Base-by-base conservation (phyloP, 2,888 invertebrate species). In the Dryococelus australis region DNA sequence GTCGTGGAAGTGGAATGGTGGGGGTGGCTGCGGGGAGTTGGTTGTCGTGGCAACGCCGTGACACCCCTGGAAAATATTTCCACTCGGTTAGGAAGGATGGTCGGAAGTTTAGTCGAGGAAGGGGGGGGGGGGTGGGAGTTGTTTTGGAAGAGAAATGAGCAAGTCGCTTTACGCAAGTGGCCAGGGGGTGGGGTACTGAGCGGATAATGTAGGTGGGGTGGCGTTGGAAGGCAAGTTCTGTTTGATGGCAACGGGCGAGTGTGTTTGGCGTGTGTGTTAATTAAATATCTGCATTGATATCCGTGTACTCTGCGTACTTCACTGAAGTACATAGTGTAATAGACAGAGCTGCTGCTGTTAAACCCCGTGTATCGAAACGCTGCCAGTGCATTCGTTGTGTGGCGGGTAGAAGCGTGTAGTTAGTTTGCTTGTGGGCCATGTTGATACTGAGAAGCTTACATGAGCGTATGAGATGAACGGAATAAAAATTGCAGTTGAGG, bases 41-140 rank as follows among this genome's bases (percentile, higher is more conserved):
- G 65, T 65, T 65, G 65, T 65, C 65, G 65, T 65, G 65, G 65
- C 65, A 65, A 65, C 65, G 65, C 65, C 65, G 65, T 65, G 65
- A 65, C 65, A 65, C 65, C 65, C 65, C 65, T 65, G 65, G 65
- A 65, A 65, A 65, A 65, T n/a, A 65, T 65, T 65, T 65, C 65
- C 65, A n/a, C 53, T 85, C 47, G 53, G 53, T 4, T 47, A 43
- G 85, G 43, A 53, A 53, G 84, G 84, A 43, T 43, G 84, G 27
- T 26, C 8, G 84, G n/a, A n/a, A 43, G 53, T 43, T 85, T 35
- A n/a, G n/a, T n/a, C n/a, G 35, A 1, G 35, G 0, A 27, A 4
- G 43, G 35, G 47, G 12, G 5, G 43, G 27, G 43, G 85, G 43
- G 85, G 43, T 43, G 43, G 85, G 16, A 12, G 53, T 85, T 85